Base-by-base conservation (phyloP, 1,140 invertebrate genomes). In the Heliothis subflexa region DNA sequence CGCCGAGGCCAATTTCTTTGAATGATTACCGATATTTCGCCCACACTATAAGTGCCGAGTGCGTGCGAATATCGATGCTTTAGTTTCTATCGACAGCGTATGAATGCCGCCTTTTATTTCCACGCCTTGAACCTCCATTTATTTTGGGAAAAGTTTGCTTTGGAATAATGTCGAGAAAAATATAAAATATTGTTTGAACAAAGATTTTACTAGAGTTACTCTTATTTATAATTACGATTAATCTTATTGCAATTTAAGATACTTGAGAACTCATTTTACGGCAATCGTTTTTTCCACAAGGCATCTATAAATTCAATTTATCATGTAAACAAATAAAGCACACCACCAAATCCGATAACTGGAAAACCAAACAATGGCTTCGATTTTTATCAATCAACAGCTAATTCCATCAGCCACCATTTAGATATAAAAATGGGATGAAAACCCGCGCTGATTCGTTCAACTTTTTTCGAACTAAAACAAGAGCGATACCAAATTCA, bases 1-100 rank as follows among this genome's bases (percentile, higher is more conserved):
- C 64, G 50, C 45, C 70, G 78, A 52, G 73, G 73, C 81, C 84
- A 86, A 87, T 87, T 83, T 84, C 79, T 81, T 73, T 86, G 84
- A 87, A 87, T 87, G 86, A 87, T 87, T 85, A 82, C 81, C 78
- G 75, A 84, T 84, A 84, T 84, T 84, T 81, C 73, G 59, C 52
- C 68, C 64, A 68, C 75, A 68, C 62, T 71, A 72, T 64, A 49
- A 66, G 50, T 64, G 59, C 55, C 21, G 21, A 25, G 54, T 74
- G 16, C n/a, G 54, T 74, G 16, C n/a, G 68, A 71, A 78, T 81
- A 75, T 78, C 45, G 54, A 21, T 33, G 21, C 50, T 78, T 71
- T 33, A 54, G 52, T 25, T 55, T 13, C 28, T 64, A 57, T 72
- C 59, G 70, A 64, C 54, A 50, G 40, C 55, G 45, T 59, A 50